Percentiles rank a stretch among this genome's conserved stretches.
Evolutionary conservation across 2,888 invertebrate genomes (phyloP).

Genomic region (Yponomeuta malinellus): DNA sequence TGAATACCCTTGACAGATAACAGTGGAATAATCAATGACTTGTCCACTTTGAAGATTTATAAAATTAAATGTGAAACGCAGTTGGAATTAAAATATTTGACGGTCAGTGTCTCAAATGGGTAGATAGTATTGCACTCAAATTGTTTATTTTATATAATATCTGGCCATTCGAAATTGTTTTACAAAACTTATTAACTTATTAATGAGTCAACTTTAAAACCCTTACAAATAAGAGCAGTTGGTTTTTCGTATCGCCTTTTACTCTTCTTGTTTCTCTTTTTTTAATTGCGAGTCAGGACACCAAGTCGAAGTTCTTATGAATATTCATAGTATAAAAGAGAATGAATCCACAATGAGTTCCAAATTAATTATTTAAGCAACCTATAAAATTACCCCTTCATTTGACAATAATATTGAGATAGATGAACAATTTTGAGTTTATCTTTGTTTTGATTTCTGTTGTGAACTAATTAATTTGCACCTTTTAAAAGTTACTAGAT

Average conservation of each 20-base stretch:
- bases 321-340: conserved; percentile 54
- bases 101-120: no score
- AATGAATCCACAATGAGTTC: conserved; percentile 56
- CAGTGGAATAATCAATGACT: conserved; percentile 18
- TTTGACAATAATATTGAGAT: conserved; percentile 36
- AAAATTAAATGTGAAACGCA: no score
- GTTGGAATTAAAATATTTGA: no score
- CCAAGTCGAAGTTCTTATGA: conserved; percentile 43
- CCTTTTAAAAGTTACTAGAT: neutral
- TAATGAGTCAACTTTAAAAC: no score
- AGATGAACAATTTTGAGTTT: neutral
- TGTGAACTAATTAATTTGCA: neutral
- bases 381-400: neutral
- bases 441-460: conserved; percentile 11
- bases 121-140: no score
- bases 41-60: conserved; percentile 28
- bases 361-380: conserved; percentile 42
- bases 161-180: no score
- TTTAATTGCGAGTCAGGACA: neutral
- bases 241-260: no score
- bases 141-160: no score
- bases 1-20: conserved; percentile 27
- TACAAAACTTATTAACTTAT: no score
- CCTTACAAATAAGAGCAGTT: no score
- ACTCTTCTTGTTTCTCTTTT: neutral